phyloP scores from a whole-genome alignment of 64 coral and sea anemone genomes.

The Porites lutea region DNA sequence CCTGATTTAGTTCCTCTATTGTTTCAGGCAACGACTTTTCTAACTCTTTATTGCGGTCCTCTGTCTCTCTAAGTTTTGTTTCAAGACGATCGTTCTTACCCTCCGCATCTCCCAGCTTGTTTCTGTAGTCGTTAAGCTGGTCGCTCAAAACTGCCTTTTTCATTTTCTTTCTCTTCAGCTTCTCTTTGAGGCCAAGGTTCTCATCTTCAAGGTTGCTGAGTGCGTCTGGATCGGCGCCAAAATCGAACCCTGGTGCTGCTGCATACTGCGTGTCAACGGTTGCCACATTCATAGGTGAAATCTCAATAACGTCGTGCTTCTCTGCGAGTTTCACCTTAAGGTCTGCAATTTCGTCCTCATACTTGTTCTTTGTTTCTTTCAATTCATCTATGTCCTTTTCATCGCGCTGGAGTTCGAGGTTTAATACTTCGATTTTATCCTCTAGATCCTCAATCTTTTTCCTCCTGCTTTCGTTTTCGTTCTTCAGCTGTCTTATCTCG shows the following conservation, averaged over 20 bases:
- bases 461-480: constrained; percentile 28
- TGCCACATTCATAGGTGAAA: constrained; percentile 69
- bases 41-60: constrained; percentile 71
- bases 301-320: constrained; percentile 43
- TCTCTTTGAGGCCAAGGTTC: constrained; percentile 60
- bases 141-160: constrained; percentile 68
- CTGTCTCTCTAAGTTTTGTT: constrained; percentile 50
- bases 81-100: constrained; percentile 66
- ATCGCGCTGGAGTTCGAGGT: constrained; percentile 63
- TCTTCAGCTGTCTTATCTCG: constrained; percentile 57
- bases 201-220: constrained; percentile 71
- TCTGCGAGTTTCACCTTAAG: constrained; percentile 69
- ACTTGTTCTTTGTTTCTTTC: constrained; percentile 57
- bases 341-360: constrained; percentile 69
- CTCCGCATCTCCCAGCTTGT: constrained; percentile 68
- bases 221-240: constrained; percentile 77
- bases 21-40: constrained; percentile 75
- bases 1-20: constrained; percentile 52
- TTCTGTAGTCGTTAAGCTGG: constrained; percentile 69
- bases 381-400: constrained; percentile 79
- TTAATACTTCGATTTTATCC: constrained; percentile 76
- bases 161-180: constrained; percentile 59
- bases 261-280: constrained; percentile 59
- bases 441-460: constrained; percentile 68
- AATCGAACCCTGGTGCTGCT: constrained; percentile 70